These are phyloP conservation scores for Trichonephila clavipes DNA, from an alignment of 1,140 invertebrate genomes.

Conservation along the genomic window DNA sequence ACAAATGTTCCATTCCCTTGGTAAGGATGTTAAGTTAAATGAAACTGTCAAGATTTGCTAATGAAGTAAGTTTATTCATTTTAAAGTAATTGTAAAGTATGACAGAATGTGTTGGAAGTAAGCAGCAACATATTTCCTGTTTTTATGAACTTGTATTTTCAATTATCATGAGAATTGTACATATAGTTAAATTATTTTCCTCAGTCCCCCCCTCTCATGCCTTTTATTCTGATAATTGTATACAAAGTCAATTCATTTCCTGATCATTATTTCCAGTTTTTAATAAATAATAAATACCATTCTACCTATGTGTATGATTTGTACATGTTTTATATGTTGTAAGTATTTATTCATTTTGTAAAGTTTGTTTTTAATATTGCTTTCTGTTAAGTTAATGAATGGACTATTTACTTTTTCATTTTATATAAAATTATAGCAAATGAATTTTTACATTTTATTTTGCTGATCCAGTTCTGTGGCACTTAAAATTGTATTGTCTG, in stretches of 20 bases:
- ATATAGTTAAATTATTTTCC: constrained; percentile 1
- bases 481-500: constrained; percentile 10
- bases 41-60: constrained; percentile 44
- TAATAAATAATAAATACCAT: neutral
- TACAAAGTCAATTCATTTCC: neutral
- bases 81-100: neutral
- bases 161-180: neutral
- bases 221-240: constrained; percentile 22
- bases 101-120: neutral
- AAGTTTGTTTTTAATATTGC: constrained; percentile 46
- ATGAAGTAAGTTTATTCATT: neutral
- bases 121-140: neutral
- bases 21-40: constrained; percentile 14
- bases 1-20: constrained; percentile 69
- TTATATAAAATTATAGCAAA: constrained; percentile 26
- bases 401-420: constrained; percentile 27
- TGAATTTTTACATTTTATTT: neutral
- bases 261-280: constrained; percentile 9
- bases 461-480: neutral
- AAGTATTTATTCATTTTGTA: constrained; percentile 59
- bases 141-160: neutral
- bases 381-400: constrained; percentile 41
- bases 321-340: constrained; percentile 15
- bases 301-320: constrained; percentile 30
- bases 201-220: neutral